These are phyloP conservation scores for Coenonympha glycerion DNA, from an alignment of 2,888 invertebrate species.

Conservation along the genomic window DNA sequence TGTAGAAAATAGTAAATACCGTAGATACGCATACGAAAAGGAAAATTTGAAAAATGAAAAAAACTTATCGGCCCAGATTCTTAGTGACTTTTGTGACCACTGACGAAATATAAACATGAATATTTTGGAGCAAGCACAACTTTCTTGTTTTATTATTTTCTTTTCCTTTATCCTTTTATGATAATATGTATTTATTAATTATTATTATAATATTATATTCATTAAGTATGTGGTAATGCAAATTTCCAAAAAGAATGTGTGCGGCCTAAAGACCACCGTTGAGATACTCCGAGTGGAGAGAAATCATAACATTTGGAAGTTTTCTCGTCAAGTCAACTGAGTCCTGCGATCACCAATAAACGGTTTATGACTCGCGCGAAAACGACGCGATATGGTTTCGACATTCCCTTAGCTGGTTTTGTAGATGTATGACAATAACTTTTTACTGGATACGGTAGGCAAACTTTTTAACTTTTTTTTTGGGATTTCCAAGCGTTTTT, in stretches of 20 bases:
- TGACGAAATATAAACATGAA: no score
- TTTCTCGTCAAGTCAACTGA: constrained; percentile 11
- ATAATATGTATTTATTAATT: no score
- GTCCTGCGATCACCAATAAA: constrained; percentile 25
- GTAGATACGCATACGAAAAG: no score
- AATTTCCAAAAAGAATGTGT: neutral
- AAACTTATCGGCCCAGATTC: no score
- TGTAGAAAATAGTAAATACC: no score
- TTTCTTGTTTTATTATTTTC: no score
- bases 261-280: constrained; percentile 15
- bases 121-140: no score
- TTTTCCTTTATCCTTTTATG: no score
- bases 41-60: no score
- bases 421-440: neutral
- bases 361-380: constrained; percentile 26
- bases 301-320: constrained; percentile 13
- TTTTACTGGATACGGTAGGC: neutral
- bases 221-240: neutral
- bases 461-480: neutral
- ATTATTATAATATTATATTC: neutral
- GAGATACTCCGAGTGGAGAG: constrained; percentile 8
- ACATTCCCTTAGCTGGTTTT: neutral
- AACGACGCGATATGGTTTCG: constrained; percentile 13
- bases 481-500: no score
- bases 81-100: no score